These are phyloP conservation scores for Dryobotodes eremita DNA, from an alignment of 2,888 invertebrate species.

Conservation along the genomic window DNA sequence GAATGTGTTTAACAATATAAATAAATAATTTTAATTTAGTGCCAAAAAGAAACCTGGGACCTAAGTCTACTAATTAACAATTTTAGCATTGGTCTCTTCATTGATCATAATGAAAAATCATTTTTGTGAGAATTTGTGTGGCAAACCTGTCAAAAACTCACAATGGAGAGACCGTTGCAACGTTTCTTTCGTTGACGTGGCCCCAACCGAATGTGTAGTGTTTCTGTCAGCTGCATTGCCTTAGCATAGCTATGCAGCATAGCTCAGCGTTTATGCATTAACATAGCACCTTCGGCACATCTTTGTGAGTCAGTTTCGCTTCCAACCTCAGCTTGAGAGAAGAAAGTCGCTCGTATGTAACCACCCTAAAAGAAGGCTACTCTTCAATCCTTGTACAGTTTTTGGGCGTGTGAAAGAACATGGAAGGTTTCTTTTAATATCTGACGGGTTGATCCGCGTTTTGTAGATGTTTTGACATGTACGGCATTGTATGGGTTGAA, in stretches of 20 bases:
- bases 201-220: background rate
- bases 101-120: too few species aligned
- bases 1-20: background rate
- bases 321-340: background rate
- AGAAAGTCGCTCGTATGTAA: slow-evolving; percentile 1
- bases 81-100: too few species aligned
- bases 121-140: background rate
- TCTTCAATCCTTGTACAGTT: slow-evolving; percentile 53
- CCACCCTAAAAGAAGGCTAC: slow-evolving; percentile 23
- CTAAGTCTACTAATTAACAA: too few species aligned
- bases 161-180: background rate
- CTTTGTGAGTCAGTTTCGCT: background rate
- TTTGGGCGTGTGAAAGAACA: slow-evolving; percentile 50
- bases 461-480: slow-evolving; percentile 40
- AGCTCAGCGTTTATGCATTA: background rate
- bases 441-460: slow-evolving; percentile 45
- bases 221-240: background rate
- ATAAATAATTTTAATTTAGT: background rate
- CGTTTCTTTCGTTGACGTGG: background rate
- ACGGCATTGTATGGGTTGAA: slow-evolving; percentile 11
- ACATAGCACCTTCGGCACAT: background rate
- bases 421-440: slow-evolving; percentile 56
- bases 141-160: background rate
- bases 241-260: background rate
- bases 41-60: background rate